phyloP scores from a whole-genome alignment of 2,797 vertebrate species.

The Megalops cyprinoides region DNA sequence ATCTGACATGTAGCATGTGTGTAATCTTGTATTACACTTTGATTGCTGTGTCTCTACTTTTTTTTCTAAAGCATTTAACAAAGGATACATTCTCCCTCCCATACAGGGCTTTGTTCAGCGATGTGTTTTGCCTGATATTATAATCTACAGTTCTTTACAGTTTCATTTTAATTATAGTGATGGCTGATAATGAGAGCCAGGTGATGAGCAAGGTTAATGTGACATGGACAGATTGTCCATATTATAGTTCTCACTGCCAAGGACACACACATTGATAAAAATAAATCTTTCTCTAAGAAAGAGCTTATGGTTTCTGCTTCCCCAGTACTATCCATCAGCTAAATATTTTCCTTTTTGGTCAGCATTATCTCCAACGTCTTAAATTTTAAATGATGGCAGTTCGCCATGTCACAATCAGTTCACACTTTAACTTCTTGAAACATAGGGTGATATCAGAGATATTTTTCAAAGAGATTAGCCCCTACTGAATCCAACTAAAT shows the following conservation, averaged over 20 bases:
- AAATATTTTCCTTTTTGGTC: not conserved
- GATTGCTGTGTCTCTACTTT: too few relatives aligned
- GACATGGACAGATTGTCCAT: conserved; percentile 25
- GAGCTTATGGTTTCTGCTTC: conserved; percentile 8
- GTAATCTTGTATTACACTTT: too few relatives aligned
- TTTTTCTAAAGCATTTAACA: too few relatives aligned
- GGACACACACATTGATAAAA: conserved; percentile 5
- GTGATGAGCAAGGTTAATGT: conserved; percentile 17
- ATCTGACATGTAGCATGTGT: too few relatives aligned
- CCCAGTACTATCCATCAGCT: not conserved
- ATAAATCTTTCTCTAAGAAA: not conserved
- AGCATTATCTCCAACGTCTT: too few relatives aligned
- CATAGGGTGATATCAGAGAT: too few relatives aligned
- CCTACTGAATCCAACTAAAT: too few relatives aligned
- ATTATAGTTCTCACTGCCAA: not conserved
- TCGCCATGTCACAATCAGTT: too few relatives aligned
- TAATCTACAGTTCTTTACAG: not conserved
- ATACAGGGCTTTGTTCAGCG: not conserved
- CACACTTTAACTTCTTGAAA: too few relatives aligned
- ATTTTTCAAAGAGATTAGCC: too few relatives aligned
- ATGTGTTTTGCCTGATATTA: not conserved
- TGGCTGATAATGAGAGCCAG: not conserved
- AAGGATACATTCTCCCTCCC: not conserved
- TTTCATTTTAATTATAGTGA: not conserved
- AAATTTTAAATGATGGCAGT: too few relatives aligned